Evolutionary conservation across 2,888 invertebrate genomes (phyloP).

Genomic region (Eristalis arbustorum): DNA sequence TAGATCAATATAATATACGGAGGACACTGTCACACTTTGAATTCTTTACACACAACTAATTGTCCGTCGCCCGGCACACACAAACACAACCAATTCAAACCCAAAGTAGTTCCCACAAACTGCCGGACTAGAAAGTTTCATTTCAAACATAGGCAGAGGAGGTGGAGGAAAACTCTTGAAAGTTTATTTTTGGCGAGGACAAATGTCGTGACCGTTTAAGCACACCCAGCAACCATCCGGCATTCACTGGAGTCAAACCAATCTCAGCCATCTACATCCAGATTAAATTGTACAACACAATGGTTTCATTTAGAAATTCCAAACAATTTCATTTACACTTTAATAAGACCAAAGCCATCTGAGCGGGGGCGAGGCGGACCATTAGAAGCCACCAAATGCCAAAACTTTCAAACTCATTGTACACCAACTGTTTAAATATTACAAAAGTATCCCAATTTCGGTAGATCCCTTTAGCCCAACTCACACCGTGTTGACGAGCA

Average conservation of each 20-base stretch:
- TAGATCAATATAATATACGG: background rate
- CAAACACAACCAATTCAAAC: background rate
- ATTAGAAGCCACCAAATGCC: constrained; percentile 65
- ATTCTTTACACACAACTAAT: background rate
- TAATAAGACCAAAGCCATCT: constrained; percentile 42
- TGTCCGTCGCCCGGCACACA: background rate
- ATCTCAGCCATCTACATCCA: background rate
- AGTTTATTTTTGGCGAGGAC: background rate
- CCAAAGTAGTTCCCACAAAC: background rate
- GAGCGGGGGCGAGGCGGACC: constrained; percentile 23
- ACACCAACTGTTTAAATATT: constrained; percentile 68
- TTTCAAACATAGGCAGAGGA: background rate
- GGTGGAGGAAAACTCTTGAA: background rate
- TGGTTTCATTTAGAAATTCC: constrained; percentile 57
- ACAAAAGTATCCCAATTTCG: constrained; percentile 61
- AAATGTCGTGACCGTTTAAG: background rate
- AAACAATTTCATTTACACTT: constrained; percentile 62
- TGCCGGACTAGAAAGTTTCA: background rate
- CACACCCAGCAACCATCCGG: background rate
- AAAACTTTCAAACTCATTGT: constrained; percentile 68
- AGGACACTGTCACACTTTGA: background rate
- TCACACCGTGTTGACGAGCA: background rate
- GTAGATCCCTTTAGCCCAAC: background rate
- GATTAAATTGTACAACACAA: constrained; percentile 45
- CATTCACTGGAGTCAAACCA: background rate